phyloP scores from a whole-genome alignment of 1,140 invertebrate species.

The Drosophila arizonae region DNA sequence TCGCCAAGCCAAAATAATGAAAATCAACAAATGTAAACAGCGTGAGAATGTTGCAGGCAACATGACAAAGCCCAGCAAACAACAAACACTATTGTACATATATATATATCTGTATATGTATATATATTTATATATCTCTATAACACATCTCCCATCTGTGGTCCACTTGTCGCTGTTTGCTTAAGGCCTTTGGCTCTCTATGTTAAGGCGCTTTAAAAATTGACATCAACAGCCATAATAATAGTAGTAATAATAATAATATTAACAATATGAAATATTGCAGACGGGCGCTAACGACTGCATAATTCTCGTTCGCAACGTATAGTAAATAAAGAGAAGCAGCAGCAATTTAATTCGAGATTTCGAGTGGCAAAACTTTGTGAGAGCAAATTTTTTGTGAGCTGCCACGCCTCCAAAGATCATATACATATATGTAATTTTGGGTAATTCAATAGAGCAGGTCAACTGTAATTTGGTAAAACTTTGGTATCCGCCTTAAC shows the following conservation, averaged over 20 bases:
- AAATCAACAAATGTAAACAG: slow-evolving; percentile 61
- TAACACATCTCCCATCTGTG: background rate
- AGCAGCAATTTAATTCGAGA: too few relatives aligned
- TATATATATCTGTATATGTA: background rate
- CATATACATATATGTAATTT: too few relatives aligned
- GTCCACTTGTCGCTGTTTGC: slow-evolving; percentile 74
- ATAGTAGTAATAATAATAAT: slow-evolving; percentile 24
- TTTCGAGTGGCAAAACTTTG: too few relatives aligned
- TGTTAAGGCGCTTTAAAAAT: slow-evolving; percentile 67
- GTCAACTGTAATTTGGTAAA: too few relatives aligned
- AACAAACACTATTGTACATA: slow-evolving; percentile 19
- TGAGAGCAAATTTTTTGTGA: too few relatives aligned
- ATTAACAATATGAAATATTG: slow-evolving; percentile 15
- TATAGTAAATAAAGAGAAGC: too few relatives aligned
- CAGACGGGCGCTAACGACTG: too few relatives aligned
- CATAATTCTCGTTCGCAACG: too few relatives aligned
- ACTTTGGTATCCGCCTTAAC: too few relatives aligned
- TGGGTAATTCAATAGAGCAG: too few relatives aligned
- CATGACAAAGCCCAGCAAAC: slow-evolving; percentile 36
- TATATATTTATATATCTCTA: background rate
- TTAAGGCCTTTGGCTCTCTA: slow-evolving; percentile 64
- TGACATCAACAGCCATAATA: slow-evolving; percentile 29
- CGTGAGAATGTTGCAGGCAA: slow-evolving; percentile 71
- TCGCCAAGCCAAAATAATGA: slow-evolving; percentile 48
- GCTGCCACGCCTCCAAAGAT: too few relatives aligned